Evolutionary conservation across 23 tunicate species (phyloP).

Genomic region (Oikopleura vanhoeffeni): DNA sequence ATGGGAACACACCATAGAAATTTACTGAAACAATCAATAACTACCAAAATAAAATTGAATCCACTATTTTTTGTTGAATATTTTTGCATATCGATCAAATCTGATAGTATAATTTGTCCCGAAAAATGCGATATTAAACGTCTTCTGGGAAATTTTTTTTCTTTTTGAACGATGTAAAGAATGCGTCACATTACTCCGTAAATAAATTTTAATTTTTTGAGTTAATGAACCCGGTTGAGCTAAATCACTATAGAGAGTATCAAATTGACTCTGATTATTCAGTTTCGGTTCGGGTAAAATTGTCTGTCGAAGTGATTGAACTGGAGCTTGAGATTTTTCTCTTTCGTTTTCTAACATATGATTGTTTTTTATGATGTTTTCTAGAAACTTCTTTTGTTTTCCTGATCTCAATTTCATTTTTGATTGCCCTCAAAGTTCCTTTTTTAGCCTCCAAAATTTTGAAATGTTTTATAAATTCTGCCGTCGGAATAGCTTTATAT

Average conservation of each 20-base stretch:
- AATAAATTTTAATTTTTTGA: background rate
- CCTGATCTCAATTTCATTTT: background rate
- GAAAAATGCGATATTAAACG: background rate
- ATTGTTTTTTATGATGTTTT: background rate
- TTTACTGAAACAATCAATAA: background rate
- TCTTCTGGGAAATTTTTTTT: background rate
- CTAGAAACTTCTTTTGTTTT: background rate
- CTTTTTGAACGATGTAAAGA: background rate
- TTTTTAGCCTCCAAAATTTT: background rate
- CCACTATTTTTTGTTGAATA: background rate
- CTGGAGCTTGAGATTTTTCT: too few relatives aligned
- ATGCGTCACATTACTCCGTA: background rate
- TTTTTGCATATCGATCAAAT: conserved; percentile 2
- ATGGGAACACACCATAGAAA: too few relatives aligned
- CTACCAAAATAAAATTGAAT: background rate
- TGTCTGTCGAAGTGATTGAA: background rate
- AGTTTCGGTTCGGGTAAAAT: background rate
- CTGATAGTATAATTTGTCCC: background rate
- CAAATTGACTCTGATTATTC: background rate
- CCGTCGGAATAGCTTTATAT: background rate
- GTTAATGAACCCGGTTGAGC: background rate
- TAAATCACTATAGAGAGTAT: background rate
- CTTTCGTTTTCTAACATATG: background rate
- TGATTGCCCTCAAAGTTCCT: background rate
- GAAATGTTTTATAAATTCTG: background rate